Evolutionary conservation across 2,888 invertebrate genomes (phyloP), one percentile per base, ranked within the genome.

Genomic region (Hipparchia sbordonii): DNA sequence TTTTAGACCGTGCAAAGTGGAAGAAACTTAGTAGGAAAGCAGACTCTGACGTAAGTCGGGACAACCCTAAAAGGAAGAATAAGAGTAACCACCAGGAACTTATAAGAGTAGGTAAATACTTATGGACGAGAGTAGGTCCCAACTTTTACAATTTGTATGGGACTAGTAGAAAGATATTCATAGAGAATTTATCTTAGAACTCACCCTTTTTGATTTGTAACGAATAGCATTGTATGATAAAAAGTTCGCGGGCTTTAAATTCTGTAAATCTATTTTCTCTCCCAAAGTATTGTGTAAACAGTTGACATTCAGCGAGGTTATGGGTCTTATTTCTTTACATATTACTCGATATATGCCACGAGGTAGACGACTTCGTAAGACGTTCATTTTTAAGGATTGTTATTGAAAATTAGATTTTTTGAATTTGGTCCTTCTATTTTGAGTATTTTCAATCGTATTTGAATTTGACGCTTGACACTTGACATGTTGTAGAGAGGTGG

Each of bases 131-230:
- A 23, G 23, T 23, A 23, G 23, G 23, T 23, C 23, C 23, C 23
- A 23, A 23, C 23, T 23, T 23, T 23, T 23, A 23, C 23, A 23
- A 23, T 23, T 23, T 23, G 23, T 23, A 61, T 23, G 39, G 8
- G 12, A 61, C 39, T 2, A 48, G 48, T 63, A 13, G 12, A 39
- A 10, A 39, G 5, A 12, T 62, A n/a, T 46, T 62, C n/a, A 12
- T 4, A 45, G 61, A 45, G 12, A 8, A 23, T 39, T 8, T 9
- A 23, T 1, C 8, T 6, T 13, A 6, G 6, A 23, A 66, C 54
- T 63, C 76, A 92, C 92, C 89, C 89, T 89, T 82, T 89, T 90
- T 45, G 92, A 90, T 83, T 90, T 91, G 74, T 78, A 79, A 51
- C 92, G 86, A 70, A 83, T 72, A 56, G 77, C 59, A 77, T 77